A percentile compares a stretch with the other conserved stretches of the same genome.
Evolutionary conservation across 2,888 invertebrate species (phyloP).

Genomic region (Leucoptera coffeella): DNA sequence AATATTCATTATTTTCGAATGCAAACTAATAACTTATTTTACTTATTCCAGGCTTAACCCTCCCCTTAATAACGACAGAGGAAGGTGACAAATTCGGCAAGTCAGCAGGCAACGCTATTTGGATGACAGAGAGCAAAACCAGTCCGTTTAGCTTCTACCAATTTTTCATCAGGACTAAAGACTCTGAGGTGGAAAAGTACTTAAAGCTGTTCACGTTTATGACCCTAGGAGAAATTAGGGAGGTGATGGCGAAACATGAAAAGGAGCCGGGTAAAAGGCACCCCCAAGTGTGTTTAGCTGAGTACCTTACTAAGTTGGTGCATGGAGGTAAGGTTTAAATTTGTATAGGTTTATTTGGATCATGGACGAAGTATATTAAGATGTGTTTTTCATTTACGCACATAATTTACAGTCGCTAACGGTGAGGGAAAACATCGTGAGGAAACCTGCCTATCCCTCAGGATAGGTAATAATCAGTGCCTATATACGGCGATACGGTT

Average conservation of each 20-base stretch:
- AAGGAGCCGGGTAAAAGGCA: constrained; percentile 69
- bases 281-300: constrained; percentile 81
- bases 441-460: too few species aligned
- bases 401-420: too few species aligned
- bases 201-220: constrained; percentile 82
- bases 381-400: too few species aligned
- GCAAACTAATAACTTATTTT: constrained; percentile 2
- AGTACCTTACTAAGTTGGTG: constrained; percentile 78
- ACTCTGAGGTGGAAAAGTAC: constrained; percentile 75
- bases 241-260: constrained; percentile 67
- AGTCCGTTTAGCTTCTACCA: constrained; percentile 89
- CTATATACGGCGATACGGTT: too few species aligned
- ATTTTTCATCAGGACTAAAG: constrained; percentile 80
- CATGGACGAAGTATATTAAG: too few species aligned
- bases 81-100: constrained; percentile 96
- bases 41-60: constrained; percentile 73
- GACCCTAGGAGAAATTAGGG: constrained; percentile 60
- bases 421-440: too few species aligned
- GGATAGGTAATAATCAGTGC: too few species aligned
- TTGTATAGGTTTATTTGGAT: too few species aligned
- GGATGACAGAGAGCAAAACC: constrained; percentile 76
- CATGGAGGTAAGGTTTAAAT: constrained; percentile 69
- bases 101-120: constrained; percentile 85
- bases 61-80: constrained; percentile 88
- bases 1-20: too few species aligned